Percentiles rank a stretch among this genome's conserved stretches.
Conservation (phyloP, 2,888 invertebrate species). For the Anagyrus pseudococci region DNA sequence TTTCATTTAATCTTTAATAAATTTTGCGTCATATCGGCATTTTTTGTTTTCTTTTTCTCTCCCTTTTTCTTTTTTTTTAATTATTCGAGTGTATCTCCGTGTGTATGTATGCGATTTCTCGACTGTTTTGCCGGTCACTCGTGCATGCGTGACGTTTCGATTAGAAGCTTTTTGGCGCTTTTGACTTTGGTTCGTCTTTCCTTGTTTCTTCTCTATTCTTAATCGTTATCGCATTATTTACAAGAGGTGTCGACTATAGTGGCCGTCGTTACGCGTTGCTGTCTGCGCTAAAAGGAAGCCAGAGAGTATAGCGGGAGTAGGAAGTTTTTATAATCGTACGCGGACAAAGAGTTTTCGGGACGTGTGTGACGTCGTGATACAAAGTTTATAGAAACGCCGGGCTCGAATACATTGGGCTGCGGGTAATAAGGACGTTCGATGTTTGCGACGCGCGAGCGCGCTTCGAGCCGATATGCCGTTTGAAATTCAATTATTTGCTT, state of each 20-base stretch:
- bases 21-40: no score
- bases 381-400: no score
- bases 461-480: constrained; percentile 26
- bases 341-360: no score
- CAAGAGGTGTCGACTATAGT: constrained; percentile 46
- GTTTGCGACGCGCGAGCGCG: constrained; percentile 27
- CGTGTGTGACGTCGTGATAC: constrained; percentile 19
- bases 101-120: not conserved
- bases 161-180: not conserved
- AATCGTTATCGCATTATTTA: constrained; percentile 55
- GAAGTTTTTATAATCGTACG: no score
- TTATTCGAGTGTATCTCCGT: not conserved
- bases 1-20: no score
- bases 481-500: no score
- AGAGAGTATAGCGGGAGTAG: not conserved
- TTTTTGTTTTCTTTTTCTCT: no score
- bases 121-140: no score
- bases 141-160: no score
- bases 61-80: no score
- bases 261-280: constrained; percentile 42
- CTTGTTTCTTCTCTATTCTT: not conserved
- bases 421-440: constrained; percentile 26
- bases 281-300: constrained; percentile 45
- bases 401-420: no score
- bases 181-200: not conserved